phyloP scores from a whole-genome alignment of 2,888 invertebrate genomes.

The Tromatobia lineatoria region DNA sequence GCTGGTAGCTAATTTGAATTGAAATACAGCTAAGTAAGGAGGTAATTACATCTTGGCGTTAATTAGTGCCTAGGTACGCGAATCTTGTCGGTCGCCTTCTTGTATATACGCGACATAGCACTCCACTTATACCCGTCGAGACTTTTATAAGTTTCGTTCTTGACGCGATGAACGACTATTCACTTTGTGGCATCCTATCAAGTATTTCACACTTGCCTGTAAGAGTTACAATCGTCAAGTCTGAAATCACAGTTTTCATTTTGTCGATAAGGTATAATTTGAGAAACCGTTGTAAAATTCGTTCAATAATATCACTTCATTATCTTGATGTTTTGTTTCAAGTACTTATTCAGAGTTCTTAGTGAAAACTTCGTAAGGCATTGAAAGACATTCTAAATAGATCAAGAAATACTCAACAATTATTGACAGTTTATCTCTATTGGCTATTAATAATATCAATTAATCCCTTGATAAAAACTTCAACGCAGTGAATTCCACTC shows the following conservation, averaged over 20 bases:
- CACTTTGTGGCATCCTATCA: neutral
- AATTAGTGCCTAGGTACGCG: constrained; percentile 72
- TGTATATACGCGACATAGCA: constrained; percentile 25
- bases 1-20: constrained; percentile 67
- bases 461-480: no score
- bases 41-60: constrained; percentile 71
- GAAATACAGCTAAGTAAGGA: constrained; percentile 70
- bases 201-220: neutral
- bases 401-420: no score
- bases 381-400: neutral
- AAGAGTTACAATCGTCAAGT: neutral
- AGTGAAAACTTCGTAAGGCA: no score
- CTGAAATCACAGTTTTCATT: neutral
- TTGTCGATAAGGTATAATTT: neutral
- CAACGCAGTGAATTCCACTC: no score
- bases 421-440: no score
- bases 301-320: neutral
- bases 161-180: neutral
- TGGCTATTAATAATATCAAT: no score
- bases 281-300: neutral
- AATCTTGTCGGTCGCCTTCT: neutral
- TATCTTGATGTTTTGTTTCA: no score
- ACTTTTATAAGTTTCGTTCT: constrained; percentile 35
- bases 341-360: neutral
- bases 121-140: constrained; percentile 12